Conservation (phyloP, 2,113 vertebrate genomes). For the Aptenodytes forsteri region DNA sequence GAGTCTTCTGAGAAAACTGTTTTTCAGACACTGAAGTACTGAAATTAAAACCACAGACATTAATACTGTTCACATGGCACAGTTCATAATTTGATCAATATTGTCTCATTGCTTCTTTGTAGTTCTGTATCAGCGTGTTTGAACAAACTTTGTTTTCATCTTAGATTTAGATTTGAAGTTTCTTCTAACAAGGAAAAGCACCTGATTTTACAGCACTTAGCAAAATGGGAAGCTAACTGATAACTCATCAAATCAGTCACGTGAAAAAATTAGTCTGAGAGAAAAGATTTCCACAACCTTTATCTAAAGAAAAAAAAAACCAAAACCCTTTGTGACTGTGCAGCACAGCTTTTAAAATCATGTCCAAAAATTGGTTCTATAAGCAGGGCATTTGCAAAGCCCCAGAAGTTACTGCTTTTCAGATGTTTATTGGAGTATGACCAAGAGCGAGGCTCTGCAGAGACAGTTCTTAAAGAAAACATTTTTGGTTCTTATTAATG, state of each 20-base stretch:
- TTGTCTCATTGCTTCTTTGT: not conserved
- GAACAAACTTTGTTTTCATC: not conserved
- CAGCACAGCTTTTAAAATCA: not conserved
- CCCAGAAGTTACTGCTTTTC: not conserved
- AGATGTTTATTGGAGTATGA: not conserved
- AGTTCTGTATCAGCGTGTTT: not conserved
- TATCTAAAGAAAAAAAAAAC: not conserved
- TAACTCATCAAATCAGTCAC: not conserved
- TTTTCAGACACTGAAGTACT: not conserved
- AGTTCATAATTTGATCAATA: not conserved
- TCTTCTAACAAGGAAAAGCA: not conserved
- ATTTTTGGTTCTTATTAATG: not conserved
- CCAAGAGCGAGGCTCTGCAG: not conserved
- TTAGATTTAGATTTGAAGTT: not conserved
- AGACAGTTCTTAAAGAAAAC: not conserved
- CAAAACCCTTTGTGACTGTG: not conserved
- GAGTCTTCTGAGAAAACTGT: not conserved
- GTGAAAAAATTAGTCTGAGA: not conserved
- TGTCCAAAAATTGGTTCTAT: not conserved
- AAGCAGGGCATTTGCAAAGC: not conserved
- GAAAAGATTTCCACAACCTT: not conserved
- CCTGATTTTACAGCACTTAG: not conserved
- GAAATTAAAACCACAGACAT: not conserved
- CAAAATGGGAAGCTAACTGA: not conserved
- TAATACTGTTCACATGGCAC: not conserved